Base-by-base conservation (phyloP, 2,113 vertebrate genomes). In the Rostratula benghalensis region DNA sequence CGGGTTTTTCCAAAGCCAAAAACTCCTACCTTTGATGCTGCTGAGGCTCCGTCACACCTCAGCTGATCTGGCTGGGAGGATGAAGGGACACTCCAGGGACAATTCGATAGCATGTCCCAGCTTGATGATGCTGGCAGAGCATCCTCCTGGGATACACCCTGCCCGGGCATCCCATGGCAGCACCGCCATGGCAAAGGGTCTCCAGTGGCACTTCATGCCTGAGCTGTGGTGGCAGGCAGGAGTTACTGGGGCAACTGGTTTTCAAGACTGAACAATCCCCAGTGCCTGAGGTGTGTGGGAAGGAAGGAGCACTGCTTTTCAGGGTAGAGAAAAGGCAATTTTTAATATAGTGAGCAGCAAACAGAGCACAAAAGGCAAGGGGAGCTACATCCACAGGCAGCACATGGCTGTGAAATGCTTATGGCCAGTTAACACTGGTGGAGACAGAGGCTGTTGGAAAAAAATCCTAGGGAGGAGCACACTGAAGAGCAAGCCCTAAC, bases 241-340 rank as follows among this genome's bases (percentile, higher is more conserved):
- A 71, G 37, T n/a, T 70, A 74, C 30, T 31, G 60, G n/a, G n/a
- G 23, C 63, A 61, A 71, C 22, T 30, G 33, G 9, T 50, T 60
- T 48, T 56, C 24, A 46, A 20, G 25, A 23, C 7, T 19, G 30
- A 0, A 2, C 68, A 30, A 43, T 6, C 19, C 30, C 5, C 5
- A 16, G 20, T 1, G 18, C 20, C 17, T 4, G 6, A 21, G 13
- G 43, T 14, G 23, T 0, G 0, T 4, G 37, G 51, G 43, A 85
- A 75, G 20, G 25, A 84, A 0, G 1, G 59, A 14, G 14, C 0
- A 0, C 16, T 65, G 54, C 59, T 83, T 57, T 65, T 33, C 21
- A 35, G 54, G 23, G 23, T 25, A 43, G 16, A 76, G 14, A 51
- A 92, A 61, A 24, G 35, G 24, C 19, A 82, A 21, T 48, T 73